phyloP scores from a whole-genome alignment of 2,113 vertebrate genomes.

The Lophius piscatorius region DNA sequence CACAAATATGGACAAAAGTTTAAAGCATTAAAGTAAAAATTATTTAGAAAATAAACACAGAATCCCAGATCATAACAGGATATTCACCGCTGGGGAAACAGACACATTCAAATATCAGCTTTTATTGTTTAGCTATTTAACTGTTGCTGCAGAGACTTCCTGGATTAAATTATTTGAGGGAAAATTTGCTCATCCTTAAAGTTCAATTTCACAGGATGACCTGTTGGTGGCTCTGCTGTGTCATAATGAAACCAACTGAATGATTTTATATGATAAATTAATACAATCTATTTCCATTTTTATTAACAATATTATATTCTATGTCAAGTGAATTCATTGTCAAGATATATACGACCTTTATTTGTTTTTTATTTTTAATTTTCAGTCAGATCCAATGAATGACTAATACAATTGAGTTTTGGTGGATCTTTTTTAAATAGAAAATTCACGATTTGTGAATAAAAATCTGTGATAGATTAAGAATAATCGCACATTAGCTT shows the following conservation, averaged over 20 bases:
- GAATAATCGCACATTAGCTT: too few relatives aligned
- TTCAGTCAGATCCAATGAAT: too few relatives aligned
- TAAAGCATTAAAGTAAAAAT: constrained; percentile 57
- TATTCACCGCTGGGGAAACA: constrained; percentile 55
- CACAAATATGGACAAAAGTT: background rate
- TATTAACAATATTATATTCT: too few relatives aligned
- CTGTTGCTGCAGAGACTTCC: background rate
- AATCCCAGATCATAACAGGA: constrained; percentile 47
- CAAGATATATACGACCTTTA: too few relatives aligned
- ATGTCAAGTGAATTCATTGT: too few relatives aligned
- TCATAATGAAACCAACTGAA: constrained; percentile 2
- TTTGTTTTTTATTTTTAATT: too few relatives aligned
- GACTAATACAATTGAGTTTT: too few relatives aligned
- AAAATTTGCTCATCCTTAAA: background rate
- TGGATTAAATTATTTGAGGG: constrained; percentile 8
- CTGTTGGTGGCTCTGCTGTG: constrained; percentile 63
- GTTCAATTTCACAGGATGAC: constrained; percentile 11
- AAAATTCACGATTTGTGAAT: too few relatives aligned
- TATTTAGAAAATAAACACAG: constrained; percentile 59
- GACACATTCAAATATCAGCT: constrained; percentile 25
- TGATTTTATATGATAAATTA: too few relatives aligned
- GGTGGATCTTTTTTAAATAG: too few relatives aligned
- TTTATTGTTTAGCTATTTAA: background rate
- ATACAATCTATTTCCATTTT: too few relatives aligned
- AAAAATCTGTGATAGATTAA: too few relatives aligned